Evolutionary conservation across 2,113 vertebrate species (phyloP), one percentile per base, ranked within the genome.

Genomic region (Perca flavescens): DNA sequence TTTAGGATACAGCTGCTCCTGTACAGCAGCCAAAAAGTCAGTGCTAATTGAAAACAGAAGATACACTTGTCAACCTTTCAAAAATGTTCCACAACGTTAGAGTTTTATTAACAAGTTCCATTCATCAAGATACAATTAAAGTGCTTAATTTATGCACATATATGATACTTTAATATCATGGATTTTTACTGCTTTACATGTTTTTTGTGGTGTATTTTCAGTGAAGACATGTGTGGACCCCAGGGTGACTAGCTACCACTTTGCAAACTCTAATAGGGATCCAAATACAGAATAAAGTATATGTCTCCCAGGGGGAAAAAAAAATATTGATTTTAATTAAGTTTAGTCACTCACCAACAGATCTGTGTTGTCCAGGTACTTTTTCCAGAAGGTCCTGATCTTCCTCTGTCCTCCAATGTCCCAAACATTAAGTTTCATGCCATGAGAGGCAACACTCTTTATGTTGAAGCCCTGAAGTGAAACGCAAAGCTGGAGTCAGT

Each of bases 381-480:
- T 97, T 87, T 93, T 97, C 96, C 97, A 97, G 86, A 97, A 96
- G 0, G 95, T 67, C 28, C 96, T 94, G 85, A 97, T 96, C 83
- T 96, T 95, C 82, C 96, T 95, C 79, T 97, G 97, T 54, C 96
- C 96, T 52, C 96, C 96, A 0, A 97, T 97, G 86, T 97, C 96
- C 97, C 96, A 97, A 6, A 97, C 95, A 0, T 96, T 96, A 31
- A 97, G 94, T 91, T 96, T 97, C 94, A 97, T 94, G 25, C 96
- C 96, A 0, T 97, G 95, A 0, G 96, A 96, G 14, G 96, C 96
- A n/a, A 97, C 92, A 0, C 96, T 97, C 88, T 97, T 97, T 34
- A 97, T 96, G 90, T 97, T 97, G 83, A 97, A 97, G 66, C 96
- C 96, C 97, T 97, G 82, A 25, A 77, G 57, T 40, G 57, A 74